Percentiles rank a stretch among this genome's conserved stretches.
Conservation (phyloP, 2,888 invertebrate genomes). For the Phengaris arion region DNA sequence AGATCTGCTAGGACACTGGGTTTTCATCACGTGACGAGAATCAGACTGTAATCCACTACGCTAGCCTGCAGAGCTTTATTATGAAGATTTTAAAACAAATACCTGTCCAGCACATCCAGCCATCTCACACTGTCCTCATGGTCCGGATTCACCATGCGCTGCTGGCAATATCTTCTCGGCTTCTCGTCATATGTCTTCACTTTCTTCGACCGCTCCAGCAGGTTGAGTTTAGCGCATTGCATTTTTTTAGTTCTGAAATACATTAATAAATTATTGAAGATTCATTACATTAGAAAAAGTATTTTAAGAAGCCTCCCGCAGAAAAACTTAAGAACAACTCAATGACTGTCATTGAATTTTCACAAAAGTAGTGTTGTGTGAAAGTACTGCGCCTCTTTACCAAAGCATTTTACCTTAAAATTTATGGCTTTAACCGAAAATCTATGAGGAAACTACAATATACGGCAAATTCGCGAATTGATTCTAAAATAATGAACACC, state of each 20-base stretch:
- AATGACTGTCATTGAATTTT: too few relatives aligned
- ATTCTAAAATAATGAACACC: slow-evolving; percentile 17
- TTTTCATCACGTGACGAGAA: too few relatives aligned
- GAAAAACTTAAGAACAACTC: too few relatives aligned
- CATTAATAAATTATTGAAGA: not conserved
- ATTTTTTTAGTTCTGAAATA: slow-evolving; percentile 44
- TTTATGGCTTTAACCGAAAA: not conserved
- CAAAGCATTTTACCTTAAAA: not conserved
- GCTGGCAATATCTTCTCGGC: slow-evolving; percentile 66
- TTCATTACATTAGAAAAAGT: not conserved
- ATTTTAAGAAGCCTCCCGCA: too few relatives aligned
- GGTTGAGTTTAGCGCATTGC: slow-evolving; percentile 65
- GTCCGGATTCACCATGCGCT: slow-evolving; percentile 62
- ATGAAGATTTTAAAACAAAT: too few relatives aligned
- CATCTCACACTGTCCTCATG: slow-evolving; percentile 66
- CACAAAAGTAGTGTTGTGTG: too few relatives aligned
- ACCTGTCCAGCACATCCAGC: slow-evolving; percentile 55
- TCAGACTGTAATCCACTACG: too few relatives aligned
- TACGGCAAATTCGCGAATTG: not conserved
- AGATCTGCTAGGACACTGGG: too few relatives aligned
- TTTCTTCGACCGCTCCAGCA: slow-evolving; percentile 60
- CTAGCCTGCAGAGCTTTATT: too few relatives aligned
- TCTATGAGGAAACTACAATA: not conserved
- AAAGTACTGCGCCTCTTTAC: not conserved
- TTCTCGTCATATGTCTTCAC: slow-evolving; percentile 43